phyloP scores from a whole-genome alignment of 2,888 invertebrate genomes.

The Zygogramma bicolorata region DNA sequence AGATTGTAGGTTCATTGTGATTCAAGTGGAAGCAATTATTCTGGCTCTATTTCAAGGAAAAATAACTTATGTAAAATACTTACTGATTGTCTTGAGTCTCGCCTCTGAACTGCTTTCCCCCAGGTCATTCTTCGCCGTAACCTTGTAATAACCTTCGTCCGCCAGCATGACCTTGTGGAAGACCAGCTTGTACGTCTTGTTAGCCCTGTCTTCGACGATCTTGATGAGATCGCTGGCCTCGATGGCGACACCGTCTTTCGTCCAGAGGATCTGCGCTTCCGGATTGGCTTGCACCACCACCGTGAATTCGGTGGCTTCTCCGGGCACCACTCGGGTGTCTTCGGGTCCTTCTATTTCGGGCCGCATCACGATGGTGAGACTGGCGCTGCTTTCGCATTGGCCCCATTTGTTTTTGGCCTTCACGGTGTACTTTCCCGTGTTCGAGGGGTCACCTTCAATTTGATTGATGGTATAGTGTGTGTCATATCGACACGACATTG shows the following conservation, averaged over 20 bases:
- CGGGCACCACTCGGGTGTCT: slow-evolving; percentile 81
- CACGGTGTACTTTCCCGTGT: slow-evolving; percentile 86
- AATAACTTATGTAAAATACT: slow-evolving; percentile 56
- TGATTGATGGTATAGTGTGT: background rate
- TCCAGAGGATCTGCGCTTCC: slow-evolving; percentile 89
- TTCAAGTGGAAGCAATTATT: no score
- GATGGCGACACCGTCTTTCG: slow-evolving; percentile 75
- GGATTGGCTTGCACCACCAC: slow-evolving; percentile 91
- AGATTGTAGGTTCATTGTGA: no score
- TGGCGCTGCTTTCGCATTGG: slow-evolving; percentile 77
- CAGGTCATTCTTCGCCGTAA: slow-evolving; percentile 82
- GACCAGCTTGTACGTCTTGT: slow-evolving; percentile 77
- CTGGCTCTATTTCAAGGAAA: background rate
- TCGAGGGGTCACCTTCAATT: slow-evolving; percentile 75
- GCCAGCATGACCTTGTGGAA: slow-evolving; percentile 78
- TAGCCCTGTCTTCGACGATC: slow-evolving; percentile 73
- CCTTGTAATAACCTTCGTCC: slow-evolving; percentile 84
- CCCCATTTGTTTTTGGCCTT: slow-evolving; percentile 87
- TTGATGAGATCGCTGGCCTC: slow-evolving; percentile 71
- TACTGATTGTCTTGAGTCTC: slow-evolving; percentile 80
- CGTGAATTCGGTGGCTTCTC: slow-evolving; percentile 81
- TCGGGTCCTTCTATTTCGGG: slow-evolving; percentile 84
- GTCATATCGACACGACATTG: background rate
- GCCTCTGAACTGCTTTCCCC: slow-evolving; percentile 80
- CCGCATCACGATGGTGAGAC: slow-evolving; percentile 81